Evolutionary conservation across 1,140 invertebrate species (phyloP), one percentile per base, ranked within the genome.

Genomic region (Halictus rubicundus): DNA sequence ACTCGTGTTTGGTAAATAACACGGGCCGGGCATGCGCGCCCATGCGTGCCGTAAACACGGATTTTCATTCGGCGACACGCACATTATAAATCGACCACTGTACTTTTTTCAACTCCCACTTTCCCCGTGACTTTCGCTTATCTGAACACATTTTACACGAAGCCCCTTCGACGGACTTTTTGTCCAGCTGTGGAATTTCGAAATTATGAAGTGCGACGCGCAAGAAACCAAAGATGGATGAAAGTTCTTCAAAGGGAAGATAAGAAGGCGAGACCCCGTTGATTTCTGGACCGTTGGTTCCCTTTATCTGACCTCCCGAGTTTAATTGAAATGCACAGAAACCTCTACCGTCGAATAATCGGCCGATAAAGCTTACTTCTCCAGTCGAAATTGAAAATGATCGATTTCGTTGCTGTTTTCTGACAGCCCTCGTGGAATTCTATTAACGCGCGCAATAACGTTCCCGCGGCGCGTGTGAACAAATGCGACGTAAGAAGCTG

Each of bases 1-100:
- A 46, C 68, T 68, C 6, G 27, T 88, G 77, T 90, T 89, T 90
- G 87, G 80, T 78, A 88, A 85, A 88, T 87, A 83, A 74, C 64
- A 78, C 37, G 46, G 64, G 63, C 65, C 66, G 3, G 3, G 32
- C 32, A 32, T 32, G 32, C 5, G 32, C 73, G 32, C 66, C 84
- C 61, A 52, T 68, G 60, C 49, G 27, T 49, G 39, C 21, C 19
- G 19, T 68, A 74, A 79, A 74, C 71, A 61, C 16, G 3, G 12
- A 46, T 60, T 27, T 57, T 21, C 0, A 42, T 70, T 21, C 9
- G 10, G 12, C 16, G 52, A 64, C 68, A 21, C 21, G n/a, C n/a
- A n/a, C 71, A 54, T 54, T 52, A 46, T 65, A 74, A 78, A 61
- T 57, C 27, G 21, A 19, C 32, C 21, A 10, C 9, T 16, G 7